phyloP scores from a whole-genome alignment of 2,888 invertebrate genomes.

The Melinaea marsaeus region DNA sequence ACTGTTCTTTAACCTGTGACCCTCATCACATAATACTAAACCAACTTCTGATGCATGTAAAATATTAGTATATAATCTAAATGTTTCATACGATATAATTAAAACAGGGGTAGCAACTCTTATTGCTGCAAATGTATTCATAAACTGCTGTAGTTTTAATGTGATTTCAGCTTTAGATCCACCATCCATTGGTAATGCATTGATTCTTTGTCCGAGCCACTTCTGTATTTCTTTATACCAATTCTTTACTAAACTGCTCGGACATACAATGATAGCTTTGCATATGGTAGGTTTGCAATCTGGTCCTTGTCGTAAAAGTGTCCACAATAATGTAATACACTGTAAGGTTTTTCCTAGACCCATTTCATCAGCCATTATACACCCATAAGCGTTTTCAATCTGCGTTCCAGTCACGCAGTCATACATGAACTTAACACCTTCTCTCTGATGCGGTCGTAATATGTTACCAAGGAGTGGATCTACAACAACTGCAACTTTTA shows the following conservation, averaged over 20 bases:
- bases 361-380: conserved; percentile 99
- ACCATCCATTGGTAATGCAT: conserved; percentile 90
- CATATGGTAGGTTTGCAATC: conserved; percentile 92
- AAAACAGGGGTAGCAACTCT: conserved; percentile 91
- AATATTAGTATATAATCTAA: conserved; percentile 93
- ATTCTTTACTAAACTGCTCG: conserved; percentile 98
- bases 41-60: conserved; percentile 95
- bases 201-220: conserved; percentile 93
- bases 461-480: conserved; percentile 95
- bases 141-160: conserved; percentile 87
- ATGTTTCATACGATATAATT: conserved; percentile 99
- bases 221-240: conserved; percentile 99
- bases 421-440: conserved; percentile 99
- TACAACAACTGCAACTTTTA: conserved; percentile 96
- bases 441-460: conserved; percentile 97
- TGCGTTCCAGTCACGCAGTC: conserved; percentile 97
- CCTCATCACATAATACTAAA: conserved; percentile 98
- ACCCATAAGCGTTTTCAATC: conserved; percentile 92
- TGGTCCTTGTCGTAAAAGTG: conserved; percentile 93
- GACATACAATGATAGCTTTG: conserved; percentile 97
- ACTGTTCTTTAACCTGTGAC: conserved; percentile 97
- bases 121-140: conserved; percentile 86
- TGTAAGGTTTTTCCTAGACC: conserved; percentile 98
- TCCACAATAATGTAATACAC: conserved; percentile 97
- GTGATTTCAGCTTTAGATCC: conserved; percentile 93